Evolutionary conservation across 35 echinoderm and acorn worm genomes (phyloP), one percentile per base, ranked within the genome.

Genomic region (Chiridota heheva): DNA sequence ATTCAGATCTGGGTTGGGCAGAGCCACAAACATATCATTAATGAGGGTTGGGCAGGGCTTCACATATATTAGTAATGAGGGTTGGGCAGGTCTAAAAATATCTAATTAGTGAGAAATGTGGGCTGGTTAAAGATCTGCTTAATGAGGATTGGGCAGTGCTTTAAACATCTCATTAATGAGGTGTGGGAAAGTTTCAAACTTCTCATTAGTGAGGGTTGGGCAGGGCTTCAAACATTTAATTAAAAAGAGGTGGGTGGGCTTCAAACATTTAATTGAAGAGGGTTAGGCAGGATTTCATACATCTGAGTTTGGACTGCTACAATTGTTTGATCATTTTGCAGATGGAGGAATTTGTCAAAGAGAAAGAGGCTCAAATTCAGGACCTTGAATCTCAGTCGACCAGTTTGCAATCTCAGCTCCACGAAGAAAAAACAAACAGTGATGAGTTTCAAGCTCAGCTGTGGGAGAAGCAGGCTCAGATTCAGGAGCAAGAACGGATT

Each of bases 401-500:
- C 40, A 73, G 56, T 45, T n/a, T 58, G 17, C 82, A 90, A 40
- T 47, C 64, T 28, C 82, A 87, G 43, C 60, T 86, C 51, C 34
- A 90, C 28, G 67, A 86, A 38, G 86, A 90, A 72, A 69, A 48
- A 58, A 44, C 32, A 6, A 90, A 63, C 62, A 86, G 69, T 78
- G 87, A 96, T 42, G 92, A 90, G 17, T 51, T 87, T 2, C 46
- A 81, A 42, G 35, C 82, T 28, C 87, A 96, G 38, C 46, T 96
- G 32, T 53, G 87, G 61, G 92, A 96, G n/a, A 90, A 86, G 17
- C 82, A 87, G 49, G 59, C 69, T 18, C 87, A 90, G 61, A 51
- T 90, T 17, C 82, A 96, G 60, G 87, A 96, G 60, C 75, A 96
- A 18, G 29, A 51, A 3, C 73, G 92, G 55, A 44, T 58, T 18